Evolutionary conservation across 2,797 vertebrate genomes (phyloP).

Genomic region (Coranthus polyacanthus): DNA sequence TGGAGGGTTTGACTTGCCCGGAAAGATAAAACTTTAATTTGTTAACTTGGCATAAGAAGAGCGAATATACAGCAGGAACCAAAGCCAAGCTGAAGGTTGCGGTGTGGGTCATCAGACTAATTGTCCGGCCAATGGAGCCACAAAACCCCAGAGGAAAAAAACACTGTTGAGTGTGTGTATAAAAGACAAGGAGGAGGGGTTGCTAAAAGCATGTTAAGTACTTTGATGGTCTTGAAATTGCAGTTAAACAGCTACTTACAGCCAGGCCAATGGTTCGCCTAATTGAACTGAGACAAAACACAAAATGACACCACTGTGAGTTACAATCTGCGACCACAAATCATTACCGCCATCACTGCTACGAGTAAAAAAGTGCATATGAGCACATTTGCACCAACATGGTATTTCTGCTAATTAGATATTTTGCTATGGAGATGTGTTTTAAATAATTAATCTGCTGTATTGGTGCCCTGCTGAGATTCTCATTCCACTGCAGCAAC

Average conservation of each 20-base stretch:
- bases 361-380: not conserved
- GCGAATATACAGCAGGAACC: slow-evolving; percentile 24
- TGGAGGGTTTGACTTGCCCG: slow-evolving; percentile 48
- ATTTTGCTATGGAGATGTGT: slow-evolving; percentile 71
- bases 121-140: slow-evolving; percentile 53
- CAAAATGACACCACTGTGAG: slow-evolving; percentile 45
- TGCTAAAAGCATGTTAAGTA: slow-evolving; percentile 74
- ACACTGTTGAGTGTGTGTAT: slow-evolving; percentile 18
- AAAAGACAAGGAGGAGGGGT: slow-evolving; percentile 6
- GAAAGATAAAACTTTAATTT: slow-evolving; percentile 37
- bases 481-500: slow-evolving; percentile 70
- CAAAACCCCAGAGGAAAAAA: slow-evolving; percentile 47
- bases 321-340: slow-evolving; percentile 59
- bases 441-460: slow-evolving; percentile 78
- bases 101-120: slow-evolving; percentile 49
- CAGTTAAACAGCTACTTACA: slow-evolving; percentile 74
- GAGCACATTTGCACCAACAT: slow-evolving; percentile 33
- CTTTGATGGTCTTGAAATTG: slow-evolving; percentile 58
- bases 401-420: slow-evolving; percentile 59
- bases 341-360: slow-evolving; percentile 42
- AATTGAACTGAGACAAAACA: slow-evolving; percentile 70
- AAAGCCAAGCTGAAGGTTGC: slow-evolving; percentile 41
- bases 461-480: slow-evolving; percentile 68
- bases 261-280: slow-evolving; percentile 45
- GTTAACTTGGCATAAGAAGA: slow-evolving; percentile 36